These are phyloP conservation scores for Phoronis australis DNA, from an alignment of 2,888 invertebrate species.

Conservation along the genomic window DNA sequence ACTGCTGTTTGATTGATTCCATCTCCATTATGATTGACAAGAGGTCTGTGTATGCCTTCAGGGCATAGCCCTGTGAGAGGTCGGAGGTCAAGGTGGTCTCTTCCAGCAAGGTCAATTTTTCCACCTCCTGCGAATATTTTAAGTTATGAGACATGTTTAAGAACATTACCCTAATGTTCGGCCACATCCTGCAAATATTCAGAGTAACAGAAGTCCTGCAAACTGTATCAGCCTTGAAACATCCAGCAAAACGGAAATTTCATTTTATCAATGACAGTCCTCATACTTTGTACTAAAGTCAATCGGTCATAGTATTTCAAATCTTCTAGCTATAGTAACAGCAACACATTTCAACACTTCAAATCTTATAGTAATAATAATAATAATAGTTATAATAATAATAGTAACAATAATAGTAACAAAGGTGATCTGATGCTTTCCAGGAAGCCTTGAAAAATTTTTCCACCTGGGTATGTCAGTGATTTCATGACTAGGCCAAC, in stretches of 20 bases:
- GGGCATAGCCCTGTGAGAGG: constrained; percentile 85
- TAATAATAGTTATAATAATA: too few relatives aligned
- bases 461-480: too few relatives aligned
- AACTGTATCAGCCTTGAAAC: neutral
- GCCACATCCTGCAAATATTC: constrained; percentile 37
- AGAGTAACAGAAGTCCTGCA: neutral
- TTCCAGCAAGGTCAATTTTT: constrained; percentile 75
- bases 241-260: neutral
- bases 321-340: too few relatives aligned
- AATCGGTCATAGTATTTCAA: too few relatives aligned
- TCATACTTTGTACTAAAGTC: too few relatives aligned
- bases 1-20: constrained; percentile 78
- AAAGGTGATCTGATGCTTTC: neutral
- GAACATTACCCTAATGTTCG: too few relatives aligned
- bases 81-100: constrained; percentile 90
- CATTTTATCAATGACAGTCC: neutral
- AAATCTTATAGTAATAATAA: too few relatives aligned
- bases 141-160: too few relatives aligned
- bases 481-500: too few relatives aligned
- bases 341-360: too few relatives aligned
- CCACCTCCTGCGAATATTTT: constrained; percentile 17
- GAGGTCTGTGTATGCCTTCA: constrained; percentile 80
- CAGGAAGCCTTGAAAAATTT: too few relatives aligned
- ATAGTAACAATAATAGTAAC: neutral
- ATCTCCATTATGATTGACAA: constrained; percentile 84